Percentiles rank a stretch among this genome's conserved stretches.
Conservation (phyloP, 2,888 invertebrate genomes). For the Gordius sp. region DNA sequence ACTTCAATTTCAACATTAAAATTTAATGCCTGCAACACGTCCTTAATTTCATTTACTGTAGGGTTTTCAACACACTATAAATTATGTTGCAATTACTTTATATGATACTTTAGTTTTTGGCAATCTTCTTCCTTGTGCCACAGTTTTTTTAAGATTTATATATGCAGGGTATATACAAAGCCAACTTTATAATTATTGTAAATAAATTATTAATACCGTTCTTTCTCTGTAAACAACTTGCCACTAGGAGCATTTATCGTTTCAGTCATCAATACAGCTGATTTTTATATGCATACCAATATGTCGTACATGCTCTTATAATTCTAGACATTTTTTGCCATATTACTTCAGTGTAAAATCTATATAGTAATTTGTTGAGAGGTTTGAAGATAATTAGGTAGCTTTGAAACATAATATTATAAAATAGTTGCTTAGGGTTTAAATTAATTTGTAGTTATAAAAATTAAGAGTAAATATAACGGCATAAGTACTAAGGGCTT, state of each 20-base stretch:
- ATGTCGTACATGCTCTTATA: too few relatives aligned
- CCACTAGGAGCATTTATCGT: neutral
- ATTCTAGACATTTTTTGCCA: too few relatives aligned
- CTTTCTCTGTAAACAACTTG: neutral
- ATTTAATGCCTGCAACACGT: slow-evolving; percentile 57
- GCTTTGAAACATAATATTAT: too few relatives aligned
- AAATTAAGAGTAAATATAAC: too few relatives aligned
- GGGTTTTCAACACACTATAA: slow-evolving; percentile 65
- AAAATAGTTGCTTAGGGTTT: too few relatives aligned
- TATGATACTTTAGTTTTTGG: slow-evolving; percentile 40
- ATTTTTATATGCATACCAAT: too few relatives aligned
- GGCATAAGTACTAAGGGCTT: too few relatives aligned
- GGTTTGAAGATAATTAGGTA: too few relatives aligned
- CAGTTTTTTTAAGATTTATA: slow-evolving; percentile 65
- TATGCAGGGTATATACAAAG: slow-evolving; percentile 86
- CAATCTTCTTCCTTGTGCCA: slow-evolving; percentile 60
- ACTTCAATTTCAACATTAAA: slow-evolving; percentile 56
- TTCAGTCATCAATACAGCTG: too few relatives aligned
- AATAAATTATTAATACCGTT: slow-evolving; percentile 18
- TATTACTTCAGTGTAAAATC: too few relatives aligned
- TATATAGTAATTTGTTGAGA: too few relatives aligned
- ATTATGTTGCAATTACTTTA: slow-evolving; percentile 7
- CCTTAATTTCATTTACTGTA: slow-evolving; percentile 69
- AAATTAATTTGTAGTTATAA: too few relatives aligned
- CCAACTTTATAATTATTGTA: slow-evolving; percentile 42